These are phyloP conservation scores for Coremacera marginata DNA, from an alignment of 2,888 invertebrate genomes.

Conservation along the genomic window DNA sequence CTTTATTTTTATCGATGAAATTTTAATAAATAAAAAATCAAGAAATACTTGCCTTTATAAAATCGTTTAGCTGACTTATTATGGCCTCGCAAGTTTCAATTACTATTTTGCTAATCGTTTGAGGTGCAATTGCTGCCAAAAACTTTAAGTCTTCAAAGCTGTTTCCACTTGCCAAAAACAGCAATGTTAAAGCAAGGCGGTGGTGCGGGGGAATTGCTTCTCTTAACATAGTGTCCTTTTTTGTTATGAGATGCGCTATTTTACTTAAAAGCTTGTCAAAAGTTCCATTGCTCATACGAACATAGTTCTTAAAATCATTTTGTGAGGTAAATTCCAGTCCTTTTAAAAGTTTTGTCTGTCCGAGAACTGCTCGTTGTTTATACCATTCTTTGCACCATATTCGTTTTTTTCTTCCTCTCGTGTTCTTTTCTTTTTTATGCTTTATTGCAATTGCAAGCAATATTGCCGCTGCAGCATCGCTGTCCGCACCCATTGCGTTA, in stretches of 20 bases:
- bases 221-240: neutral
- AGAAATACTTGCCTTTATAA: too few relatives aligned
- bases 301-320: conserved; percentile 27
- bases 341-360: neutral
- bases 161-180: neutral
- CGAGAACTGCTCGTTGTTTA: neutral
- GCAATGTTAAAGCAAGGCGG: neutral
- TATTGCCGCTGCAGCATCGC: too few relatives aligned
- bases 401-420: too few relatives aligned
- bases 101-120: neutral
- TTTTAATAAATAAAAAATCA: neutral
- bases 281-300: conserved; percentile 6
- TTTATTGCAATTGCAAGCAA: too few relatives aligned
- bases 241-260: conserved; percentile 1
- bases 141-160: too few relatives aligned
- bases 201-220: neutral
- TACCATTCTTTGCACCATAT: neutral
- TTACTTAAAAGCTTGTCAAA: neutral
- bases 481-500: too few relatives aligned
- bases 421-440: too few relatives aligned
- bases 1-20: too few relatives aligned
- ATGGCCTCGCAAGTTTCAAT: neutral
- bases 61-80: too few relatives aligned
- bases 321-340: conserved; percentile 2
- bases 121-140: too few relatives aligned